These are phyloP conservation scores for Malurus melanocephalus DNA, from an alignment of 2,113 vertebrate genomes.

Conservation along the genomic window DNA sequence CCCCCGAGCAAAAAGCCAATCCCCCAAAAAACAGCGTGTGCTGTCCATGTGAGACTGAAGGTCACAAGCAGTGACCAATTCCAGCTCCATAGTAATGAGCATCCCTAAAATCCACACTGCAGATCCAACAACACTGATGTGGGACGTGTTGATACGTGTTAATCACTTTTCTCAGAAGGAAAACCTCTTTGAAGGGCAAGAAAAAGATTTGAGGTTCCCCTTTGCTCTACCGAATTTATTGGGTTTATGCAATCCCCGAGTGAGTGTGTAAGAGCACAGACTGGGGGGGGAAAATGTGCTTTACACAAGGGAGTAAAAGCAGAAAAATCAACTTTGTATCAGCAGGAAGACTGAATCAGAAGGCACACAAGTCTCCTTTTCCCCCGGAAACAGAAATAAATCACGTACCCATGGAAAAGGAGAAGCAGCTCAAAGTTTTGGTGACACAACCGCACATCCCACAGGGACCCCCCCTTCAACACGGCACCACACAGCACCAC, in stretches of 20 bases:
- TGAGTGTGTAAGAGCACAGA: fast-evolving
- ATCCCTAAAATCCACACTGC: background rate
- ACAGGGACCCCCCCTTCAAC: background rate
- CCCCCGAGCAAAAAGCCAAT: background rate
- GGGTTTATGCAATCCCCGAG: background rate
- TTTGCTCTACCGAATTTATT: background rate
- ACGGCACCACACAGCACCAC: background rate
- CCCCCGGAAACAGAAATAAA: background rate
- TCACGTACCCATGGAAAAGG: fast-evolving
- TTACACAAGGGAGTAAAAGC: background rate
- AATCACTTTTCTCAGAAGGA: background rate
- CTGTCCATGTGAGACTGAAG: background rate
- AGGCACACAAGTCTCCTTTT: background rate
- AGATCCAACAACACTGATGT: fast-evolving
- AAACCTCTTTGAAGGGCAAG: background rate
- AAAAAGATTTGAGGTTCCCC: background rate
- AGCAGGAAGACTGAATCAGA: background rate
- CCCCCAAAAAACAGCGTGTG: background rate
- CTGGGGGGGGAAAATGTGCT: background rate
- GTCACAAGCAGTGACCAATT: background rate
- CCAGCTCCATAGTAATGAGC: fast-evolving
- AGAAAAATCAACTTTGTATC: background rate
- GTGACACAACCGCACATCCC: background rate
- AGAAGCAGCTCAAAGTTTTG: background rate
- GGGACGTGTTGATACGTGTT: fast-evolving